Conservation (phyloP, 1,140 invertebrate genomes). For the Meloidogyne hapla region DNA sequence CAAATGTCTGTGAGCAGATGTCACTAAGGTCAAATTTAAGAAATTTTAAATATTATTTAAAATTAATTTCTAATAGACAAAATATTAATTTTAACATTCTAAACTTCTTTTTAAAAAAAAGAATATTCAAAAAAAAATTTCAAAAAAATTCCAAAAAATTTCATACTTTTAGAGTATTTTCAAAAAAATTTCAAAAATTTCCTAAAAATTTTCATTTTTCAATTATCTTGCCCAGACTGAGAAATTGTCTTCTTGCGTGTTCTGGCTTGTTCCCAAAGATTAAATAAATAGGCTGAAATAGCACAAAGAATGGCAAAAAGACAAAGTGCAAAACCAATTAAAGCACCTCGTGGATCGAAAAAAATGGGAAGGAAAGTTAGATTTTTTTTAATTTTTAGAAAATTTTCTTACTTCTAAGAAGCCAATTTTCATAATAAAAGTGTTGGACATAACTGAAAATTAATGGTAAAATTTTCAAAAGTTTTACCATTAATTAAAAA, state of each 20-base stretch:
- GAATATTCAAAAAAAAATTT: too few species aligned
- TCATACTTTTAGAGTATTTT: too few species aligned
- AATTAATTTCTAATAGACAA: too few species aligned
- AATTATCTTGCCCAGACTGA: too few species aligned
- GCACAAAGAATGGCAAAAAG: slow-evolving; percentile 21
- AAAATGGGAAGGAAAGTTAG: neutral
- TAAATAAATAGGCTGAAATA: slow-evolving; percentile 7
- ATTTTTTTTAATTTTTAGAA: neutral
- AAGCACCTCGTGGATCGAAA: slow-evolving; percentile 16
- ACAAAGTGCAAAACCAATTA: slow-evolving; percentile 12
- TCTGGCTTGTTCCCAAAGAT: slow-evolving; percentile 3
- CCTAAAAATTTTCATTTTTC: too few species aligned
- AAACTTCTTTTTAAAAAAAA: too few species aligned
- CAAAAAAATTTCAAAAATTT: too few species aligned
- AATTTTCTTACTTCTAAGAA: slow-evolving; percentile 13
- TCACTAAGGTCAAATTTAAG: too few species aligned
- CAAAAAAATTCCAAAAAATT: too few species aligned
- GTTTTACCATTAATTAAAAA: neutral
- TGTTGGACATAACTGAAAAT: slow-evolving; percentile 18
- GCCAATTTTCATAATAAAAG: slow-evolving; percentile 19
- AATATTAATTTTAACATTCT: too few species aligned
- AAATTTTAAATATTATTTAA: too few species aligned
- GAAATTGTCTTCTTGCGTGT: neutral
- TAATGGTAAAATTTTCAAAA: neutral
- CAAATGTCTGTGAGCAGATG: too few species aligned